Evolutionary conservation across 2,888 invertebrate genomes (phyloP).

Genomic region (Saturnia pavonia): DNA sequence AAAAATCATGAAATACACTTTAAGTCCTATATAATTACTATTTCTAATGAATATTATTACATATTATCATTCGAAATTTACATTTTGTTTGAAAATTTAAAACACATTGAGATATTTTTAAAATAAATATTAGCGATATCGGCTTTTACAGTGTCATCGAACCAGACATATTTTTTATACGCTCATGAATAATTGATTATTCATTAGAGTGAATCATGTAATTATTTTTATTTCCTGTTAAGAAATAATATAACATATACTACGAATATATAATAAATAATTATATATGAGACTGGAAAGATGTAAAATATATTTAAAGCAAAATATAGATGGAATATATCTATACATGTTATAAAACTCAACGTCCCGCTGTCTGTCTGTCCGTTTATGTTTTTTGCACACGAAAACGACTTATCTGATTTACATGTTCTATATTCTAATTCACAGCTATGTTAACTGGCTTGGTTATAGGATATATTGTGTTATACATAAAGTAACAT

Average conservation of each 20-base stretch:
- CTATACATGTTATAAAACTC: too few species aligned
- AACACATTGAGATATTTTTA: too few species aligned
- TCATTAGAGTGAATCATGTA: background rate
- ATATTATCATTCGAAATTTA: background rate
- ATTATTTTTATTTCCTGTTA: background rate
- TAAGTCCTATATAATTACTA: background rate
- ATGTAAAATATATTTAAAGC: background rate
- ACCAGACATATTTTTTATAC: background rate
- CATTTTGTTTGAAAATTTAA: background rate
- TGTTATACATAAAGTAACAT: too few species aligned
- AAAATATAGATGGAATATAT: too few species aligned
- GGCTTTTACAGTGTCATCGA: background rate
- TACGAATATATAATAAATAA: background rate
- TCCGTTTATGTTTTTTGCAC: too few species aligned
- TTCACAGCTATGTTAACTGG: too few species aligned
- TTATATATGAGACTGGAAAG: background rate
- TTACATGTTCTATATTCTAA: too few species aligned
- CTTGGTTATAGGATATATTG: too few species aligned
- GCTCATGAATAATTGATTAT: background rate
- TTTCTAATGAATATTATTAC: background rate
- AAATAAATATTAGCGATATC: background rate
- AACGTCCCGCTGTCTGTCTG: too few species aligned
- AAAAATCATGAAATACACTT: background rate
- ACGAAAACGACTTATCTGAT: too few species aligned
- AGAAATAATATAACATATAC: background rate